Conservation (phyloP, 53 echinoderm and acorn worm species). For the Luidia sarsii region DNA sequence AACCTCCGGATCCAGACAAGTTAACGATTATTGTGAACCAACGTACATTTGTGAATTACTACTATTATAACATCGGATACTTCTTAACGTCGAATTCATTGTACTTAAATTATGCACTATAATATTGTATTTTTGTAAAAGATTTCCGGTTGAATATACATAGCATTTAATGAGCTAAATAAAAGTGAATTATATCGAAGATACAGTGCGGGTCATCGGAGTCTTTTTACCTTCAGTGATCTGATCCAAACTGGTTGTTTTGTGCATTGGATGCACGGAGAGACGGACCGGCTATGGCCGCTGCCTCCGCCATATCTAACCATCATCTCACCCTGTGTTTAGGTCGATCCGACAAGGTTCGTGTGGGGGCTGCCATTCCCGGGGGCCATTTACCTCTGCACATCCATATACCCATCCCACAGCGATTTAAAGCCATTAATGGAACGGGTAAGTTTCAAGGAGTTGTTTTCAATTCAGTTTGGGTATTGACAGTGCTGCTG, state of each 20-base stretch:
- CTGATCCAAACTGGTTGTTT: too few relatives aligned
- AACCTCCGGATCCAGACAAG: background rate
- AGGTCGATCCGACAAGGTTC: background rate
- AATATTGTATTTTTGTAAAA: conserved; percentile 71
- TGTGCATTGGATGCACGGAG: too few relatives aligned
- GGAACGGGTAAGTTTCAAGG: too few relatives aligned
- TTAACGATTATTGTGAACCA: background rate
- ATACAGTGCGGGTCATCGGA: background rate
- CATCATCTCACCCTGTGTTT: background rate
- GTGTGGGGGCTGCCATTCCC: background rate
- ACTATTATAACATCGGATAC: conserved; percentile 1
- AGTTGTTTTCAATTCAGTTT: too few relatives aligned
- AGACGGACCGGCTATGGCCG: too few relatives aligned
- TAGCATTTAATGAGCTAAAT: conserved; percentile 49
- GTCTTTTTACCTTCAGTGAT: background rate
- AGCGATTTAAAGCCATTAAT: too few relatives aligned
- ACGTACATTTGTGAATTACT: background rate
- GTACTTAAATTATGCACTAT: conserved; percentile 63
- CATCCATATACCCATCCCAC: too few relatives aligned
- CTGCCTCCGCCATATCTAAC: background rate
- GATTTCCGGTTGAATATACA: conserved; percentile 50
- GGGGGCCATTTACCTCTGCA: too few relatives aligned
- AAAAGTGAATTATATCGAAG: conserved; percentile 21
- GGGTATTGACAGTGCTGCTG: too few relatives aligned
- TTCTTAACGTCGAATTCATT: conserved; percentile 24